A percentile compares a stretch with the other conserved stretches of the same genome.
phyloP scores from a whole-genome alignment of 2,888 invertebrate genomes.

The Parasteatoda lunata region DNA sequence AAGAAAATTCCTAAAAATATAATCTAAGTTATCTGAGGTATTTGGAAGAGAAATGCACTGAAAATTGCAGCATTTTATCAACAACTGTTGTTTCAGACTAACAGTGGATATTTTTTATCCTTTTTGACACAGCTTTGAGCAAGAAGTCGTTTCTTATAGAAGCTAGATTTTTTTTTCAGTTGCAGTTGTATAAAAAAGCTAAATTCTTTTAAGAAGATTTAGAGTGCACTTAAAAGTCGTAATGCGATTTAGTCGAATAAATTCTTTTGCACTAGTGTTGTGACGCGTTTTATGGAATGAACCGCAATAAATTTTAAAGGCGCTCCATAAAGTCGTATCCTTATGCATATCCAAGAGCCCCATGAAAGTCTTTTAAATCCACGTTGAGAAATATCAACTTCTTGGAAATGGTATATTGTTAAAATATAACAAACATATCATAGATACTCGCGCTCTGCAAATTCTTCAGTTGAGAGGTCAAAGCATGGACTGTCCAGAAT shows the following conservation, averaged over 20 bases:
- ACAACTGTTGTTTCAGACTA: slow-evolving; percentile 20
- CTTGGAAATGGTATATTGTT: background rate
- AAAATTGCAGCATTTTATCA: slow-evolving; percentile 30
- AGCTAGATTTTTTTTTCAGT: background rate
- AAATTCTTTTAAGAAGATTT: slow-evolving; percentile 27
- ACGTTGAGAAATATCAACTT: background rate
- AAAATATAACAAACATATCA: too few species aligned
- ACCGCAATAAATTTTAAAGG: slow-evolving; percentile 27
- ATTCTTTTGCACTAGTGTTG: slow-evolving; percentile 12
- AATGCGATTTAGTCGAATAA: slow-evolving; percentile 35
- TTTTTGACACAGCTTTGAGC: slow-evolving; percentile 17
- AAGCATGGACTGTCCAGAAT: too few species aligned
- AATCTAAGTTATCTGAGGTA: slow-evolving; percentile 24
- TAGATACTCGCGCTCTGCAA: too few species aligned
- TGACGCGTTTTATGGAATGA: slow-evolving; percentile 19
- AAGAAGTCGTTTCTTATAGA: slow-evolving; percentile 11
- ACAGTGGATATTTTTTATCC: background rate
- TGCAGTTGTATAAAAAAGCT: slow-evolving; percentile 4
- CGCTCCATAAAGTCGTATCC: slow-evolving; percentile 1
- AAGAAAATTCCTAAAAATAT: slow-evolving; percentile 12
- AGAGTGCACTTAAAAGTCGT: slow-evolving; percentile 30
- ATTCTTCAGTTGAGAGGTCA: too few species aligned
- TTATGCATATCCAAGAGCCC: slow-evolving; percentile 5
- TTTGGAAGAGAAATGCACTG: slow-evolving; percentile 12
- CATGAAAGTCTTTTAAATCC: slow-evolving; percentile 9